Conservation (phyloP, 1,140 invertebrate genomes). For the Lepidotrigona ventralis region DNA sequence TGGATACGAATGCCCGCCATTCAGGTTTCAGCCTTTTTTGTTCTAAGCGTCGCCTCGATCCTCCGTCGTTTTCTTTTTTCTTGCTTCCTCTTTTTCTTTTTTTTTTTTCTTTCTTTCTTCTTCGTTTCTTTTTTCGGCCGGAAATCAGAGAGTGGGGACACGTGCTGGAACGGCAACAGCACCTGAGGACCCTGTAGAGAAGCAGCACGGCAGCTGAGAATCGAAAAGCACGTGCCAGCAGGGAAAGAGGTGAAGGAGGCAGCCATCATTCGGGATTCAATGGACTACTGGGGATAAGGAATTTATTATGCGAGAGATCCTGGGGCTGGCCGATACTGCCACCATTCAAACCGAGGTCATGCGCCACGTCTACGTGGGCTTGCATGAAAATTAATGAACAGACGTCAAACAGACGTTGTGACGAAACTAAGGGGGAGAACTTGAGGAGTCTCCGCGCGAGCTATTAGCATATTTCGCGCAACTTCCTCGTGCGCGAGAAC, state of each 20-base stretch:
- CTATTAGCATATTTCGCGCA: neutral
- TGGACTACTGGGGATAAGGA: slow-evolving; percentile 60
- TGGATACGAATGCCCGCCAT: slow-evolving; percentile 18
- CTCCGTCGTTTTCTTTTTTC: neutral
- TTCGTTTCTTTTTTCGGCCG: slow-evolving; percentile 18
- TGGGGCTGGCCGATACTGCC: slow-evolving; percentile 50
- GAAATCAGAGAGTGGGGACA: slow-evolving; percentile 59
- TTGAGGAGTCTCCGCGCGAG: neutral
- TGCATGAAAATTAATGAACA: slow-evolving; percentile 58
- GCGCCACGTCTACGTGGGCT: slow-evolving; percentile 48
- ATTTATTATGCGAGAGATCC: slow-evolving; percentile 67
- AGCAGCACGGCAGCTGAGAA: slow-evolving; percentile 62
- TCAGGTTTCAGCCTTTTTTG: slow-evolving; percentile 45
- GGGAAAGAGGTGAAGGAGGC: slow-evolving; percentile 52
- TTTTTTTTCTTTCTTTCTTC: neutral
- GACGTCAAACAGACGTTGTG: neutral
- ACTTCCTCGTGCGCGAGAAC: neutral
- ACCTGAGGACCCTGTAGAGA: slow-evolving; percentile 52
- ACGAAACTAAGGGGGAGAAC: neutral
- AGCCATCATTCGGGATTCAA: slow-evolving; percentile 53
- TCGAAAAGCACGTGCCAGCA: slow-evolving; percentile 65
- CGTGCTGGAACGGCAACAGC: slow-evolving; percentile 60
- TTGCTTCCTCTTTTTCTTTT: neutral
- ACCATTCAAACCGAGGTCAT: slow-evolving; percentile 55
- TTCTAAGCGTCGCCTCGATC: slow-evolving; percentile 45